These are phyloP conservation scores for Zophobas atratus DNA, from an alignment of 1,140 invertebrate genomes.

Conservation along the genomic window DNA sequence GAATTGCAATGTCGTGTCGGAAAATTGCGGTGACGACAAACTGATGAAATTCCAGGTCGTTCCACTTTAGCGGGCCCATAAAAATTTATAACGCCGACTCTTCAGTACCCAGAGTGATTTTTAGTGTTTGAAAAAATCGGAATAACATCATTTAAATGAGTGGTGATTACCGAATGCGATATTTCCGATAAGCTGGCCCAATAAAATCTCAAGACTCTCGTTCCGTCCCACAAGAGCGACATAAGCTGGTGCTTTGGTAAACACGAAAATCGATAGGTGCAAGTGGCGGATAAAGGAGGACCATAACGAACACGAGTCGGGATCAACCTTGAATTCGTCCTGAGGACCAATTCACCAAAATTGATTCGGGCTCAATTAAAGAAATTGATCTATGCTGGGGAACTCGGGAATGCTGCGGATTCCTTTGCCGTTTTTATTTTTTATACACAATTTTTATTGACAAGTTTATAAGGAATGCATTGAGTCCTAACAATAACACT, in stretches of 20 bases:
- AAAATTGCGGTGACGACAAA: background rate
- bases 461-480: too few relatives aligned
- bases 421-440: too few relatives aligned
- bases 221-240: conserved; percentile 40
- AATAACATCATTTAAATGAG: conserved; percentile 36
- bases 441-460: too few relatives aligned
- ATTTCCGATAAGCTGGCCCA: conserved; percentile 34
- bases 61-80: background rate
- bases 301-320: conserved; percentile 35
- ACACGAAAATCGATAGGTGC: conserved; percentile 47
- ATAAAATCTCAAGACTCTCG: conserved; percentile 41
- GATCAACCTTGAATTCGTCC: conserved; percentile 33
- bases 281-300: conserved; percentile 45
- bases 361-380: conserved; percentile 34
- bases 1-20: background rate
- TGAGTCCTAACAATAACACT: too few relatives aligned
- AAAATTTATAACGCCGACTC: background rate
- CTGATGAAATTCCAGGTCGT: background rate
- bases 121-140: conserved; percentile 13
- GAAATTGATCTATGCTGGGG: background rate
- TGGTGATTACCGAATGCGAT: conserved; percentile 28
- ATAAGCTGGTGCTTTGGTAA: conserved; percentile 38
- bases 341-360: conserved; percentile 27
- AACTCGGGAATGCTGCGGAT: too few relatives aligned
- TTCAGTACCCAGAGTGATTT: background rate